Percentiles rank a stretch among this genome's conserved stretches.
Evolutionary conservation across 2,888 invertebrate species (phyloP).

Genomic region (Tetropium fuscum): DNA sequence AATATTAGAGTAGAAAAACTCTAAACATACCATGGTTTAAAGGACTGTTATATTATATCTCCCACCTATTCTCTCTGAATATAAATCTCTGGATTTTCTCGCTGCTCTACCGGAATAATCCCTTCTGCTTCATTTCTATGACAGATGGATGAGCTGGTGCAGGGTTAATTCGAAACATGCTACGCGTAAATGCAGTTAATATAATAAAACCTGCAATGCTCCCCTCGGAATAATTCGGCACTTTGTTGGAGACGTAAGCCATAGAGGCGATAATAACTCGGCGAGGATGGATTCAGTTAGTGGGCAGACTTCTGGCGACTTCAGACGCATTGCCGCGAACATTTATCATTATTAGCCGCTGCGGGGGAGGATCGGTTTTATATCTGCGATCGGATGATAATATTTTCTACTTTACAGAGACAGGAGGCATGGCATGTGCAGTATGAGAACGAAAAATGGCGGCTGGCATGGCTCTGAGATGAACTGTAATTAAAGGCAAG

Average conservation of each 20-base stretch:
- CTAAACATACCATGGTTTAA: too few species aligned
- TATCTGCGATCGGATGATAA: slow-evolving; percentile 43
- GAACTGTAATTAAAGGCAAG: too few species aligned
- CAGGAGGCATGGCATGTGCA: slow-evolving; percentile 37
- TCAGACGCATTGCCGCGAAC: slow-evolving; percentile 23
- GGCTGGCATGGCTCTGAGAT: too few species aligned
- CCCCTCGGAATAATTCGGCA: slow-evolving; percentile 53
- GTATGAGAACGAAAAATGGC: slow-evolving; percentile 39
- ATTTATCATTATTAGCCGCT: slow-evolving; percentile 50
- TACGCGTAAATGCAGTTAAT: slow-evolving; percentile 63
- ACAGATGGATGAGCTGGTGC: slow-evolving; percentile 60
- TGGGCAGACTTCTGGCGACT: slow-evolving; percentile 31
- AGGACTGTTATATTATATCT: too few species aligned
- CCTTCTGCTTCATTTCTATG: slow-evolving; percentile 46
- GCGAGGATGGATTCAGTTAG: slow-evolving; percentile 3
- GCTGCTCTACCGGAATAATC: too few species aligned
- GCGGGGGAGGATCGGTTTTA: slow-evolving; percentile 41
- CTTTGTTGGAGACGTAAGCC: slow-evolving; percentile 53
- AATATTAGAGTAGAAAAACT: too few species aligned
- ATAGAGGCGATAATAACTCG: slow-evolving; percentile 24
- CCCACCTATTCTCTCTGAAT: too few species aligned
- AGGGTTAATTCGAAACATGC: slow-evolving; percentile 63
- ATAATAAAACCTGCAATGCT: slow-evolving; percentile 55
- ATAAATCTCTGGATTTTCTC: too few species aligned
- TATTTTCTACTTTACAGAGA: slow-evolving; percentile 50